Evolutionary conservation across 2,113 vertebrate genomes (phyloP).

Genomic region (Isurus oxyrinchus): DNA sequence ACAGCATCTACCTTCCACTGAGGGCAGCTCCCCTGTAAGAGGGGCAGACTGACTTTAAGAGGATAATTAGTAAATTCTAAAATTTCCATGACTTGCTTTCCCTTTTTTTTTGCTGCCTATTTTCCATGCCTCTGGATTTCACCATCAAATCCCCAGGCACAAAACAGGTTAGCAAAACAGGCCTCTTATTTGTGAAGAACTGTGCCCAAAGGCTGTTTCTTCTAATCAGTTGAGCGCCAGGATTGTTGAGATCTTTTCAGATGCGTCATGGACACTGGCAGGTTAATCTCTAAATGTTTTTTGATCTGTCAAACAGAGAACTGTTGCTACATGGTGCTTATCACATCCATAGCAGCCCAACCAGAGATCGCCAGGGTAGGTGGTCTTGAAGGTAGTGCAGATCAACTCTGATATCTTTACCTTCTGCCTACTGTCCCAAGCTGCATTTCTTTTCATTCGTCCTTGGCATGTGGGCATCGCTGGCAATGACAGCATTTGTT

Average conservation of each 20-base stretch:
- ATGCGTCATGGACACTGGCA: background rate
- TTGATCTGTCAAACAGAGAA: background rate
- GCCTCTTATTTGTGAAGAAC: background rate
- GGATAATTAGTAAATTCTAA: background rate
- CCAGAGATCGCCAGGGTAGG: background rate
- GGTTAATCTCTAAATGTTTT: background rate
- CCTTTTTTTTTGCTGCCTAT: background rate
- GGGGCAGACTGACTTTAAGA: no score
- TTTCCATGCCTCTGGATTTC: background rate
- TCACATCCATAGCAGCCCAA: background rate
- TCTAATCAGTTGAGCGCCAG: background rate
- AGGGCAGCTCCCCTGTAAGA: no score
- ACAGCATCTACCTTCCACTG: no score
- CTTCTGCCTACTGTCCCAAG: background rate
- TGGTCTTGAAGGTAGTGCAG: background rate
- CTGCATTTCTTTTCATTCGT: background rate
- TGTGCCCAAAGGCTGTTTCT: background rate
- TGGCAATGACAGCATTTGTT: background rate
- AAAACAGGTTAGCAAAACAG: background rate
- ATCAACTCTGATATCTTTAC: background rate
- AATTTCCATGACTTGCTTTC: background rate
- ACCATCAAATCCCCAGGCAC: background rate
- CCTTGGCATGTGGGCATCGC: background rate
- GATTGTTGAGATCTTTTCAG: background rate
- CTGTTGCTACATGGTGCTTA: background rate